These are phyloP conservation scores for Galaxea fascicularis DNA, from an alignment of 92 coral and sea anemone species.

Conservation along the genomic window DNA sequence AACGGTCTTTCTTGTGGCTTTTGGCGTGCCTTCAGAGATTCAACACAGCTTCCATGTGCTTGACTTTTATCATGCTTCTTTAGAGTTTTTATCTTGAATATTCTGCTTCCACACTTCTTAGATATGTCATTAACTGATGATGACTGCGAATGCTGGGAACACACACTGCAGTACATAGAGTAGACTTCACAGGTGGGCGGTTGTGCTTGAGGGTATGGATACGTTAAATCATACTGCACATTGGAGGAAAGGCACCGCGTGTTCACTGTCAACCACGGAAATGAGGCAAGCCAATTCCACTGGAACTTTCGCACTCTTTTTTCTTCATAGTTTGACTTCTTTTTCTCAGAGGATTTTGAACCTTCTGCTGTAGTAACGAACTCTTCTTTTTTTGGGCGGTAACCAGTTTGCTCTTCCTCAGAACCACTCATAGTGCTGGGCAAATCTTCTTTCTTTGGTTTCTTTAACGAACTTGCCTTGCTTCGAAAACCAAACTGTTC, in stretches of 20 bases:
- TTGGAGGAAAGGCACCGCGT: neutral
- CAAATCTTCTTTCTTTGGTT: constrained; percentile 25
- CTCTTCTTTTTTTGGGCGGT: neutral
- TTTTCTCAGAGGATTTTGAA: neutral
- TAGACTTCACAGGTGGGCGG: neutral
- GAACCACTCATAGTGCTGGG: neutral
- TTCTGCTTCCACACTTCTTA: neutral
- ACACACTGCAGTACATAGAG: constrained; percentile 17
- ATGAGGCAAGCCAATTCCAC: constrained; percentile 53
- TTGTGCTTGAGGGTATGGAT: constrained; percentile 9
- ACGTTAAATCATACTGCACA: neutral
- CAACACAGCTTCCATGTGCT: constrained; percentile 5
- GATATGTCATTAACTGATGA: neutral
- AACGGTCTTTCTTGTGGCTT: constrained; percentile 1
- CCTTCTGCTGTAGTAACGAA: neutral
- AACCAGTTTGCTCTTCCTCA: neutral
- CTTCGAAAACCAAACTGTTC: constrained; percentile 27
- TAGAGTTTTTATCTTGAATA: constrained; percentile 4
- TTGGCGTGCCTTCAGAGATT: constrained; percentile 2
- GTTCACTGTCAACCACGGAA: constrained; percentile 46
- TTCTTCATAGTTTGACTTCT: constrained; percentile 20
- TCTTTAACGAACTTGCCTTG: constrained; percentile 15
- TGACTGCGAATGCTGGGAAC: constrained; percentile 5
- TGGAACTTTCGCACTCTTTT: constrained; percentile 50
- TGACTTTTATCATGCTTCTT: constrained; percentile 34